A percentile compares a stretch with the other conserved stretches of the same genome.
Evolutionary conservation across 1,140 invertebrate genomes (phyloP).

Genomic region (Trichomalopsis sarcophagae): DNA sequence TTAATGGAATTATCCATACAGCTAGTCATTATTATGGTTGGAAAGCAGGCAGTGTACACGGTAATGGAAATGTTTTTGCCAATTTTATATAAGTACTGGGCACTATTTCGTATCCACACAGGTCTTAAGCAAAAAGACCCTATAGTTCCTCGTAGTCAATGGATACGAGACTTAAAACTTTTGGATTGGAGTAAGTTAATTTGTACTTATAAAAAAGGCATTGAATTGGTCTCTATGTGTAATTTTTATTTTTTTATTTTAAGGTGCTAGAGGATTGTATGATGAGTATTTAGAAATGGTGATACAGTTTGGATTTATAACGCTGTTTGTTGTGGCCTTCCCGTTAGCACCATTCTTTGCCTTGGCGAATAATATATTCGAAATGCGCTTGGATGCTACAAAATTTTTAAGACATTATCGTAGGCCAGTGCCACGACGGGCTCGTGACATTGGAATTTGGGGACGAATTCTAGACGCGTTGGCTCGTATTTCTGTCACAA

Average conservation of each 20-base stretch:
- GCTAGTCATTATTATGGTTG: slow-evolving; percentile 95
- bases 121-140: slow-evolving; percentile 69
- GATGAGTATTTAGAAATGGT: slow-evolving; percentile 99
- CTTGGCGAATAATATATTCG: slow-evolving; percentile 90
- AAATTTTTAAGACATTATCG: slow-evolving; percentile 91
- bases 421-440: slow-evolving; percentile 88
- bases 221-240: background rate
- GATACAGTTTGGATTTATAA: slow-evolving; percentile 94
- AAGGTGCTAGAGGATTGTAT: slow-evolving; percentile 91
- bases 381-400: slow-evolving; percentile 91
- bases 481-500: slow-evolving; percentile 92
- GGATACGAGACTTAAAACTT: slow-evolving; percentile 94
- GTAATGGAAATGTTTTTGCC: slow-evolving; percentile 88
- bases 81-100: slow-evolving; percentile 83
- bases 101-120: slow-evolving; percentile 78
- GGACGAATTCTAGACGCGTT: slow-evolving; percentile 92
- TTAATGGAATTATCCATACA: slow-evolving; percentile 95
- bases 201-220: background rate
- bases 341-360: slow-evolving; percentile 92
- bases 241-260: slow-evolving; percentile 55
- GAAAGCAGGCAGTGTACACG: slow-evolving; percentile 96
- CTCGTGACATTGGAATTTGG: slow-evolving; percentile 94
- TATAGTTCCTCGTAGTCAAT: slow-evolving; percentile 77
- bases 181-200: slow-evolving; percentile 80
- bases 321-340: slow-evolving; percentile 93